A percentile compares a stretch with the other conserved stretches of the same genome.
Conservation (phyloP, 2,113 vertebrate species). For the Mesembrinibis cayennensis region DNA sequence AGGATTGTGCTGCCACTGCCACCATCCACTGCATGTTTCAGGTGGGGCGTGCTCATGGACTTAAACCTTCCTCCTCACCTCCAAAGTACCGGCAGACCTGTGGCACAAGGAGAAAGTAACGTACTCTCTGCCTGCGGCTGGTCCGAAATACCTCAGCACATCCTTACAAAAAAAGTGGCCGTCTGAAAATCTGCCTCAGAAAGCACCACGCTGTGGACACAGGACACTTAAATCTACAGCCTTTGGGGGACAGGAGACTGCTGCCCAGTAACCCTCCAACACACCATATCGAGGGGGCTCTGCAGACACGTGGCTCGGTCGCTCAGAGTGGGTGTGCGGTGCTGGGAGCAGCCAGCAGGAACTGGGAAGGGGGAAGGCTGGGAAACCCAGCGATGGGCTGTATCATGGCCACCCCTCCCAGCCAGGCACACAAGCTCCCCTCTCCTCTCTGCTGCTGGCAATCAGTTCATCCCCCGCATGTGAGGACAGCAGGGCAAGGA, state of each 20-base stretch:
- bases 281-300: rapidly evolving
- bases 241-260: neutral
- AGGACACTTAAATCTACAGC: neutral
- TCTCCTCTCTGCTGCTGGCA: neutral
- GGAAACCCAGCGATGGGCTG: rapidly evolving
- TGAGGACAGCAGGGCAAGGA: rapidly evolving
- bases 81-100: neutral
- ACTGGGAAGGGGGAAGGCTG: neutral
- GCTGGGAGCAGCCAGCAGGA: neutral
- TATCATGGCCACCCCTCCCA: neutral
- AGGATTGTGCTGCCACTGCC: rapidly evolving
- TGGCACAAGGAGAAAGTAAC: neutral
- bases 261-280: too few species aligned
- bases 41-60: rapidly evolving
- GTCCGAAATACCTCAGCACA: rapidly evolving
- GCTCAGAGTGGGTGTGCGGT: neutral
- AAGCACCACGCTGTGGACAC: rapidly evolving
- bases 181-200: too few species aligned
- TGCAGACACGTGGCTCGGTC: rapidly evolving
- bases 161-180: neutral
- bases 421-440: neutral
- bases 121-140: neutral
- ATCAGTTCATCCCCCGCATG: rapidly evolving
- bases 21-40: rapidly evolving
- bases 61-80: neutral